Evolutionary conservation across 2,113 vertebrate species (phyloP), one percentile per base, ranked within the genome.

Genomic region (Seriola aureovittata): DNA sequence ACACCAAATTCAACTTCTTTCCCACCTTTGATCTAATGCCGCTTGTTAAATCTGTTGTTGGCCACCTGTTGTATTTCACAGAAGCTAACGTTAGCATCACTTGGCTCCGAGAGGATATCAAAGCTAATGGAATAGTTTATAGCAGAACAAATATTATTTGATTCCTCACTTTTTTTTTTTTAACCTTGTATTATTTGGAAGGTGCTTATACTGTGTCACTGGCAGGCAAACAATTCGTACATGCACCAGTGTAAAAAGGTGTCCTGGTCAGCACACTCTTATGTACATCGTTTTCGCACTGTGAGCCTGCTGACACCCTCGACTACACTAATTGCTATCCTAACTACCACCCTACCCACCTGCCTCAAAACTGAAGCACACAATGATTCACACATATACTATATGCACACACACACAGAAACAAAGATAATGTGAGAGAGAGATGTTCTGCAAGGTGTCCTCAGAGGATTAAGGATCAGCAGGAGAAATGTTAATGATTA

Each of bases 401-500:
- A 44, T 46, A 67, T 10, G 1, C 17, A 29, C 68, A 78, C 55
- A 75, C 55, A 76, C 67, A 77, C 14, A 63, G 38, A 78, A 71
- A 82, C 72, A 64, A 71, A 84, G 67, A 89, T 79, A 80, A 80
- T 82, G 85, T 70, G 67, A 52, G 74, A 83, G 65, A 84, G 76
- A 72, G 71, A 84, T 84, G 87, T 88, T 92, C 78, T 86, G 80
- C 73, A 66, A 90, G 90, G 84, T 87, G 80, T 91, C 92, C 84
- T 92, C 89, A 66, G 90, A 93, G 92, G 89, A 63, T 76, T 71
- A 71, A 83, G 75, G 92, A 94, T 93, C 90, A 89, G 77, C 94
- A 90, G 85, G 92, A 95, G 94, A 93, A 93, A 95, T 94, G 93
- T 93, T 95, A 95, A 96, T 95, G 93, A 95, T 94, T 95, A 95